Evolutionary conservation across 2,888 invertebrate genomes (phyloP).

Genomic region (Pocota personata): DNA sequence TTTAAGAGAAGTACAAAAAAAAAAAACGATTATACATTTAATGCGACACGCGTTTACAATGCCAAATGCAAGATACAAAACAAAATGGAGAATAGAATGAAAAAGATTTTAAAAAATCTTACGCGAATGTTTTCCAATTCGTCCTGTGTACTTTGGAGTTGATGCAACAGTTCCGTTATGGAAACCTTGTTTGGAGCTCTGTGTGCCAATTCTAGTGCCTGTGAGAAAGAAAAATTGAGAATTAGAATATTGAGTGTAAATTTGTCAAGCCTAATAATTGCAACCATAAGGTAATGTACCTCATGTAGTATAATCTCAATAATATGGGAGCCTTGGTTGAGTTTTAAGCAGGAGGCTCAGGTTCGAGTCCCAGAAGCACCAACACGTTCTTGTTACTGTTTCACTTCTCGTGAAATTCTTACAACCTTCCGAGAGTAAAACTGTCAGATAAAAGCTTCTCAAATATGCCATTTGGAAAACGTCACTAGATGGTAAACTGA

Average conservation of each 20-base stretch:
- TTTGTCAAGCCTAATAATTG: neutral
- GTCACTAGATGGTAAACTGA: no score
- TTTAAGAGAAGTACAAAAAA: neutral
- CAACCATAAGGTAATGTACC: no score
- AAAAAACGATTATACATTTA: constrained; percentile 3
- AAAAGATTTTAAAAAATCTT: constrained; percentile 83
- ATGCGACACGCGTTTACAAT: constrained; percentile 75
- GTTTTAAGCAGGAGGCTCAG: no score
- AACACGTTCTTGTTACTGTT: no score
- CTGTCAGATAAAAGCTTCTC: no score
- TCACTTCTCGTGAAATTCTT: no score
- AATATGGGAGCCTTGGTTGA: no score
- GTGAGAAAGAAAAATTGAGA: constrained; percentile 18
- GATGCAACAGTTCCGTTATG: constrained; percentile 91
- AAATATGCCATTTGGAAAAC: no score
- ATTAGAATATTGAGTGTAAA: neutral
- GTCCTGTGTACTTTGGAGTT: constrained; percentile 92
- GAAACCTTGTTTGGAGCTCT: constrained; percentile 88
- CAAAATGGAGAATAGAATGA: constrained; percentile 81
- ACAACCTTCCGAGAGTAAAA: no score
- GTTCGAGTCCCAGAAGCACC: no score
- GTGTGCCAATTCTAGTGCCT: constrained; percentile 84
- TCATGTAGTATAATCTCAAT: no score
- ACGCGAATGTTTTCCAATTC: constrained; percentile 95
- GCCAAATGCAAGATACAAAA: constrained; percentile 82